phyloP scores from a whole-genome alignment of 2,113 vertebrate species.

The Bos indicus region DNA sequence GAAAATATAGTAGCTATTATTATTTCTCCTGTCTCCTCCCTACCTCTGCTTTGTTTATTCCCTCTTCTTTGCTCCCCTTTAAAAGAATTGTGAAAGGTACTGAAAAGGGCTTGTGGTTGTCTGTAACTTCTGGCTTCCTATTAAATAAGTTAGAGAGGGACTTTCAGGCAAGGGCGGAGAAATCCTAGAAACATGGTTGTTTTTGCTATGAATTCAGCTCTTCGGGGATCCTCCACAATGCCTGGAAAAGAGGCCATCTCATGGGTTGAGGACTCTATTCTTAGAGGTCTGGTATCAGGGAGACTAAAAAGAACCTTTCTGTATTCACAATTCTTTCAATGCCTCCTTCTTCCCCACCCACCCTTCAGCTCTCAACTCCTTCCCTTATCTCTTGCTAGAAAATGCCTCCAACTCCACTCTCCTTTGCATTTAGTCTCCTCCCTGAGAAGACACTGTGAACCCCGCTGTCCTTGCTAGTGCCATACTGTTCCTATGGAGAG shows the following conservation, averaged over 20 bases:
- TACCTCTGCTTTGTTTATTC: not conserved
- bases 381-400: not conserved
- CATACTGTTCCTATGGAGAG: constrained; percentile 34
- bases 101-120: constrained; percentile 22
- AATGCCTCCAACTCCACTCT: not conserved
- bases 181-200: constrained; percentile 15
- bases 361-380: not conserved
- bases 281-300: constrained; percentile 34
- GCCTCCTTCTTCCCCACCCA: not conserved
- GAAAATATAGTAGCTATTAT: not conserved
- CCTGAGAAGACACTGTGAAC: constrained; percentile 5
- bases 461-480: constrained; percentile 21
- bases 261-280: constrained; percentile 36
- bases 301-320: not conserved
- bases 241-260: not conserved
- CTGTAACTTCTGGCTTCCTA: not conserved
- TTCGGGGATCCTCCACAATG: not conserved
- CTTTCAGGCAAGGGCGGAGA: constrained; percentile 16
- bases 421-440: not conserved
- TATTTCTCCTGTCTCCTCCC: constrained; percentile 16
- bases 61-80: not conserved
- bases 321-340: constrained; percentile 9
- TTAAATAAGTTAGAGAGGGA: constrained; percentile 26
- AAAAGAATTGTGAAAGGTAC: constrained; percentile 8
- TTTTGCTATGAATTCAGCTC: constrained; percentile 15